Percentiles rank a stretch among this genome's conserved stretches.
Conservation (phyloP, 2,888 invertebrate species). For the Pollenia griseotomentosa region DNA sequence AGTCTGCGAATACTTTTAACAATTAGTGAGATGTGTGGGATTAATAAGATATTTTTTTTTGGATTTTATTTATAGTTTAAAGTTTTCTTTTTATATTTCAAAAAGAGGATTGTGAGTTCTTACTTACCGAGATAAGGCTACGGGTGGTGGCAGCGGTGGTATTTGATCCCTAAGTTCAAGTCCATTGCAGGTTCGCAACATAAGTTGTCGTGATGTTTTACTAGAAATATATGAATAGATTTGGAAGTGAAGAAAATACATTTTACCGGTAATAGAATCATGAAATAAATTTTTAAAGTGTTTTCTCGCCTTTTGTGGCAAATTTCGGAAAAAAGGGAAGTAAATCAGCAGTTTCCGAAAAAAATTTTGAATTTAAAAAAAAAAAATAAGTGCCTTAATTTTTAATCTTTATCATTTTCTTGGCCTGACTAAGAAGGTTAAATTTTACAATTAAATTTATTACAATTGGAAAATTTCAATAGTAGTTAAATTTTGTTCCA, state of each 20-base stretch:
- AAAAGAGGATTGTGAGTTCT: no score
- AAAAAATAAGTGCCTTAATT: no score
- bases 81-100: not conserved
- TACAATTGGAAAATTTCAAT: no score
- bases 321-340: no score
- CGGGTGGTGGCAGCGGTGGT: conserved; percentile 86
- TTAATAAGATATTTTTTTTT: not conserved
- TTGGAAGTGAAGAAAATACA: not conserved
- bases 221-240: conserved; percentile 73
- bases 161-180: conserved; percentile 88
- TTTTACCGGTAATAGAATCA: not conserved
- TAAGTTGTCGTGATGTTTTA: conserved; percentile 86
- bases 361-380: no score
- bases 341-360: no score
- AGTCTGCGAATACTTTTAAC: conserved; percentile 76
- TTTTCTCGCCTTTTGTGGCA: no score
- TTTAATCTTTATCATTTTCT: no score
- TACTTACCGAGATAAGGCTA: conserved; percentile 84
- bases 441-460: no score
- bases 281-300: not conserved
- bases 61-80: not conserved
- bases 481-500: no score
- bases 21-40: conserved; percentile 41
- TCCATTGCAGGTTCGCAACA: conserved; percentile 92
- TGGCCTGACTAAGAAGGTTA: no score